phyloP scores from a whole-genome alignment of 2,888 invertebrate genomes.

The Mechanitis mazaeus region DNA sequence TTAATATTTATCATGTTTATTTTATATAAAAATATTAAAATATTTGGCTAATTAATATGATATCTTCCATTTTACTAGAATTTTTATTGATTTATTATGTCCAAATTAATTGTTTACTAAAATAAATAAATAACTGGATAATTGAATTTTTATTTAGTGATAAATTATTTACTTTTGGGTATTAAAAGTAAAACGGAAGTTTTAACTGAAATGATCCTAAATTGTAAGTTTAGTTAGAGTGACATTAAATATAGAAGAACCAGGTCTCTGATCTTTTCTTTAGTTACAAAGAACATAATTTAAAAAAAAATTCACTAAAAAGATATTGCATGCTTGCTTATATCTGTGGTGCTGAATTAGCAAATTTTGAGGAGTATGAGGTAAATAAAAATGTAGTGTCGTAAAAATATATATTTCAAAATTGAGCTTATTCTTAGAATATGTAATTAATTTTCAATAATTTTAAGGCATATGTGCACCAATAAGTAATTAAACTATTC shows the following conservation, averaged over 20 bases:
- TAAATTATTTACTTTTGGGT: too few relatives aligned
- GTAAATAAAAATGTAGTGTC: neutral
- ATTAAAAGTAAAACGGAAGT: too few relatives aligned
- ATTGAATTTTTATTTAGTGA: neutral
- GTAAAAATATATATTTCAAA: constrained; percentile 6
- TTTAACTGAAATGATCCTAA: too few relatives aligned
- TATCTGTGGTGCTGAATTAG: too few relatives aligned
- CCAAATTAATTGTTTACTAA: constrained; percentile 14
- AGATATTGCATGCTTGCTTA: too few relatives aligned
- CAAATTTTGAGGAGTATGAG: neutral
- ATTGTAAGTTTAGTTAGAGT: too few relatives aligned
- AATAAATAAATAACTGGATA: constrained; percentile 14
- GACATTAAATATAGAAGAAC: too few relatives aligned
- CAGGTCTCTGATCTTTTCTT: too few relatives aligned
- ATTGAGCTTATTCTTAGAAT: constrained; percentile 1
- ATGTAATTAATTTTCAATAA: neutral
- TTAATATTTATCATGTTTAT: constrained; percentile 6
- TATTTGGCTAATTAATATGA: constrained; percentile 6
- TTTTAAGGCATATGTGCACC: neutral
- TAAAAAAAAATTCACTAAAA: too few relatives aligned
- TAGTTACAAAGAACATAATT: too few relatives aligned
- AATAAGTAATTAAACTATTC: neutral
- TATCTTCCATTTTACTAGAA: constrained; percentile 22
- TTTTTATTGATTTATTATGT: constrained; percentile 20
- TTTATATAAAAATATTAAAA: constrained; percentile 9